Base-by-base conservation (phyloP, 2,113 vertebrate species). In the Butorides virescens region DNA sequence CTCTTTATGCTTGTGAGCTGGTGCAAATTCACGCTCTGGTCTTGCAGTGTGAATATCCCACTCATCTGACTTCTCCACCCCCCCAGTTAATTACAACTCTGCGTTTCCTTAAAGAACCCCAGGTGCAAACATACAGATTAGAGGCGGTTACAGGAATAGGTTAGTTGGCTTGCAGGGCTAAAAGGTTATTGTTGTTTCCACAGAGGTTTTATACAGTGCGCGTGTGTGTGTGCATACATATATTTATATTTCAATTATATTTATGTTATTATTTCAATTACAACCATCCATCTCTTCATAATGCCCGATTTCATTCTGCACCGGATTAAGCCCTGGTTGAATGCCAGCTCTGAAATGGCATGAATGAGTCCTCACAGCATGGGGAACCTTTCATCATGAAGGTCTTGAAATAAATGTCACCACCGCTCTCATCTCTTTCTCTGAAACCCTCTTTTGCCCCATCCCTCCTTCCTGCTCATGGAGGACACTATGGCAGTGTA, bases 191-290 rank as follows among this genome's bases (percentile, higher is more conserved):
- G 96, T 97, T 93, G 91, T 50, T 95, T 92, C 87, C 94, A 74
- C 3, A 2, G 50, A 91, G 73, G 66, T 70, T 95, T 93, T 70
- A 92, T 83, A 96, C 95, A 95, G 93, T 87, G 67, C 92, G 85
- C 14, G 4, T 96, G 92, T 96, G 95, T 95, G 61, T 49, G 27
- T 27, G 63, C 82, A 71, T 59, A n/a, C 37, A 84, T 58, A 78
- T 95, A 95, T 96, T 96, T 97, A 94, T 97, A 96, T 97, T 96
- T 96, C 95, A 96, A 97, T 97, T 96, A 97, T 89, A 96, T 96
- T 95, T 96, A 94, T 97, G 96, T 97, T 96, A 97, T 97, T 97
- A 97, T 97, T 97, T 95, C 95, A 97, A 93, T 97, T 97, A 95
- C 81, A 95, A 90, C 94, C 97, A 93, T 96, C 95, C 97, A 94